Base-by-base conservation (phyloP, 2,888 invertebrate genomes). In the Leptarthrus brevirostris region DNA sequence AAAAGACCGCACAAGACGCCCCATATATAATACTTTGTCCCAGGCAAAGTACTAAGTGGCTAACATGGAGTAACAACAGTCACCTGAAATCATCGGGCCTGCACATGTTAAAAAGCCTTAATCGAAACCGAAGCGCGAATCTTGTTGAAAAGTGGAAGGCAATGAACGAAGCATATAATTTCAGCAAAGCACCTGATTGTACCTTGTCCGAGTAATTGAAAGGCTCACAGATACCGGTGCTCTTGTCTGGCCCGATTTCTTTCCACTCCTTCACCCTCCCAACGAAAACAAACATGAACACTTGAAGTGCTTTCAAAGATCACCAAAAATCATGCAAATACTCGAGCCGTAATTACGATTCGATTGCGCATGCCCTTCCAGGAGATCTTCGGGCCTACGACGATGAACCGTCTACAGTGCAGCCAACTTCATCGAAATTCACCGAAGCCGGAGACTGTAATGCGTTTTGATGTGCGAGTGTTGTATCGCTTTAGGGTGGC, bases 301-400 rank as follows among this genome's bases (percentile, higher is more conserved):
- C 56, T 26, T 30, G 56, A 14, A 26, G 56, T 56, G 56, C 56
- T 30, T 16, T 24, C 24, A 56, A 61, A 36, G 30, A 40, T 40
- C n/a, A n/a, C 40, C 61, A 61, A 34, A 40, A 30, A 61, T 36
- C 61, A 61, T 61, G 61, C 61, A 61, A 61, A 61, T 61, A 61
- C 34, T 40, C 61, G 61, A 20, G 10, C 18, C 22, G 36, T 16
- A 58, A 58, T 58, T 58, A 58, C 20, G 14, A 58, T 58, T 34
- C 58, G 58, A 61, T 61, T 61, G 40, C 36, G 36, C 61, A 61
- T 20, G 36, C 18, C n/a, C 18, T 61, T 61, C 30, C n/a, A n/a
- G n/a, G 40, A 6, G 10, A 40, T 61, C 18, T 52, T 2, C 3
- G 34, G 6, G 20, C 4, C 40, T 34, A 18, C 20, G 61, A 24